Conservation (phyloP, 2,888 invertebrate genomes). For the Eupithecia tripunctaria region DNA sequence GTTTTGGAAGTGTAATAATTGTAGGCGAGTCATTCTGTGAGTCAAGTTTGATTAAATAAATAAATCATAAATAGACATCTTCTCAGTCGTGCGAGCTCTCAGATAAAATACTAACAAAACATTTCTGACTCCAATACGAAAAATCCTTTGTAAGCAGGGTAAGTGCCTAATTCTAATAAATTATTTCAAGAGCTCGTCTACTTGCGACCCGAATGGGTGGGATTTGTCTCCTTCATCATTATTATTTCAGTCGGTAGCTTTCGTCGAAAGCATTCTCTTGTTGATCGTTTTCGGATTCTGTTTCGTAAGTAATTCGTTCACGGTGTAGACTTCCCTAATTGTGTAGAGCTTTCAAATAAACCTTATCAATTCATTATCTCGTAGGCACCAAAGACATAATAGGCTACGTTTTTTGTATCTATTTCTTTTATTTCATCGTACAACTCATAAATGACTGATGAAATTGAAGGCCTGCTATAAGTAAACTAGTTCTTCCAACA, state of each 20-base stretch:
- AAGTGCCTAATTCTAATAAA: slow-evolving; percentile 10
- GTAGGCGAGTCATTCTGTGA: no score
- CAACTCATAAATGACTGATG: background rate
- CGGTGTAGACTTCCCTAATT: slow-evolving; percentile 35
- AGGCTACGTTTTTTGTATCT: background rate
- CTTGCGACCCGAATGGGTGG: slow-evolving; percentile 28
- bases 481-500: no score
- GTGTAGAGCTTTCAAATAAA: slow-evolving; percentile 13
- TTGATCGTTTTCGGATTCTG: slow-evolving; percentile 30
- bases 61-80: no score
- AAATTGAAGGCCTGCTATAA: background rate
- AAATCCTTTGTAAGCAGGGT: slow-evolving; percentile 6
- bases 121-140: background rate
- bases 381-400: background rate
- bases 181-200: slow-evolving; percentile 32
- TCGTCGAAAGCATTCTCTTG: slow-evolving; percentile 32
- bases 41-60: no score
- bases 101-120: background rate
- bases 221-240: slow-evolving; percentile 31
- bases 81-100: background rate
- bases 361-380: background rate
- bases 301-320: slow-evolving; percentile 36
- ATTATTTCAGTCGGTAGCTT: slow-evolving; percentile 36
- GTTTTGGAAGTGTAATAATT: no score
- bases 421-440: background rate